Evolutionary conservation across 2,797 vertebrate genomes (phyloP).

Genomic region (Helicolenus hilgendorfi): DNA sequence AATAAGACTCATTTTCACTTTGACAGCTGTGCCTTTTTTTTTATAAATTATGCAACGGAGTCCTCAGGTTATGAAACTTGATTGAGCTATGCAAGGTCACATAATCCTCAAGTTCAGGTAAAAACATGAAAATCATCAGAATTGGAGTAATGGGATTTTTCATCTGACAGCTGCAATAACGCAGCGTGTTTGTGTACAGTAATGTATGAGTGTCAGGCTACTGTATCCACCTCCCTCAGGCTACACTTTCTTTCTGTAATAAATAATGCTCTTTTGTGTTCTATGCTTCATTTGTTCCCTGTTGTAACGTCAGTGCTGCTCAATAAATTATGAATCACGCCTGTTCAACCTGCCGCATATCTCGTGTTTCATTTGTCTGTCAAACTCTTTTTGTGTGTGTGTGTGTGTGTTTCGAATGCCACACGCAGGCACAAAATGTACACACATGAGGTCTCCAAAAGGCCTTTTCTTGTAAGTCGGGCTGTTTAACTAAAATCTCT

Average conservation of each 20-base stretch:
- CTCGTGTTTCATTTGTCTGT: slow-evolving; percentile 80
- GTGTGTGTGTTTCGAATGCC: slow-evolving; percentile 23
- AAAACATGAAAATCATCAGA: slow-evolving; percentile 48
- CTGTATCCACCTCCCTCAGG: slow-evolving; percentile 64
- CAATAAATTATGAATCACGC: slow-evolving; percentile 84
- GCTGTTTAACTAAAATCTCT: slow-evolving; percentile 33
- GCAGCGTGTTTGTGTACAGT: slow-evolving; percentile 64
- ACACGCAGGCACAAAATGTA: slow-evolving; percentile 26
- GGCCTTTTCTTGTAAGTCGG: not conserved
- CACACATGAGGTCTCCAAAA: not conserved
- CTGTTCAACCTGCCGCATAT: slow-evolving; percentile 74
- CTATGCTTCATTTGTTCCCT: slow-evolving; percentile 80
- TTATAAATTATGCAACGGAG: slow-evolving; percentile 26
- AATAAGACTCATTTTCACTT: slow-evolving; percentile 47
- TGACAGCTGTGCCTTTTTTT: slow-evolving; percentile 12
- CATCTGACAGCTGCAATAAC: slow-evolving; percentile 56
- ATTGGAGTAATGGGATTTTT: slow-evolving; percentile 48
- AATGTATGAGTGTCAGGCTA: slow-evolving; percentile 59
- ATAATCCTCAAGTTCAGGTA: slow-evolving; percentile 35
- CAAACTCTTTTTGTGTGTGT: slow-evolving; percentile 18
- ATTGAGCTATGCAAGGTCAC: slow-evolving; percentile 60
- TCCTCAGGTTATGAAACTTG: slow-evolving; percentile 14
- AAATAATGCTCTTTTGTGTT: slow-evolving; percentile 87
- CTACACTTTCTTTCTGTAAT: slow-evolving; percentile 78
- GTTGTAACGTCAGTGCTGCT: slow-evolving; percentile 80